phyloP scores from a whole-genome alignment of 2,888 invertebrate genomes.

The Nephrotoma guestfalica region DNA sequence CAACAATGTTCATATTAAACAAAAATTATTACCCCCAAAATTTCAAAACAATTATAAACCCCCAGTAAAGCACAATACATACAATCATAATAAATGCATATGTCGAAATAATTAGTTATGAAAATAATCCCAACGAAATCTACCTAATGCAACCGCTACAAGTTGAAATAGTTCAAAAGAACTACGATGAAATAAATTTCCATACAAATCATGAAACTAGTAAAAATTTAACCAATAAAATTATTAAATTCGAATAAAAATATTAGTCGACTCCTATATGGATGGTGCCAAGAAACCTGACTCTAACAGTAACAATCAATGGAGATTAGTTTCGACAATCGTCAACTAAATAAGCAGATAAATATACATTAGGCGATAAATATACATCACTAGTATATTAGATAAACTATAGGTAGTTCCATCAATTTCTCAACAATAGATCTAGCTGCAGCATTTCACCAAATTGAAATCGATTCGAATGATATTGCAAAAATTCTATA shows the following conservation, averaged over 20 bases:
- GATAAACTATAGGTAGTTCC: background rate
- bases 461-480: background rate
- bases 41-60: background rate
- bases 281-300: background rate
- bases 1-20: background rate
- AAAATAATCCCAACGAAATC: background rate
- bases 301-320: background rate
- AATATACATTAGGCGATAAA: background rate
- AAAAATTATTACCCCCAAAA: background rate
- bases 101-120: background rate
- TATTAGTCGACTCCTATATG: too few relatives aligned
- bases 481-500: background rate
- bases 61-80: background rate
- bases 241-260: too few relatives aligned
- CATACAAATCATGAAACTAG: background rate
- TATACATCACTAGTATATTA: background rate
- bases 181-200: background rate
- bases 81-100: background rate
- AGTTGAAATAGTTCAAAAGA: too few relatives aligned
- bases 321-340: background rate
- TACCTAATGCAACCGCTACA: too few relatives aligned
- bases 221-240: background rate
- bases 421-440: too few relatives aligned
- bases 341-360: background rate
- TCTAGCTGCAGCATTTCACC: too few relatives aligned